Base-by-base conservation (phyloP, 2,888 invertebrate genomes). In the Chironomus riparius region DNA sequence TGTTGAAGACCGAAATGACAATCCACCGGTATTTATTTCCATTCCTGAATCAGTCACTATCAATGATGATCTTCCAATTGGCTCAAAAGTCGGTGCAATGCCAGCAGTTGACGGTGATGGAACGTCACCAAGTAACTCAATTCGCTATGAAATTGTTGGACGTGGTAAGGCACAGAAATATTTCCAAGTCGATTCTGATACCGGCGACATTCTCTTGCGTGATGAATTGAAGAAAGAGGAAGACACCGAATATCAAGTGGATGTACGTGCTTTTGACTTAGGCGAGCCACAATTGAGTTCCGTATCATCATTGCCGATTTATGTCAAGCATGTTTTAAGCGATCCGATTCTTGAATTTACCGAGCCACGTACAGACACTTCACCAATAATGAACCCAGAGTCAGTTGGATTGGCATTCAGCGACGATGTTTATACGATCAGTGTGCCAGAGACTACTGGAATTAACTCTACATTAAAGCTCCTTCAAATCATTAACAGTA, bases 221-320 rank as follows among this genome's bases (percentile, higher is more conserved):
- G 94, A 94, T 81, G 94, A 94, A 81, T 82, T 96, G 73, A 87
- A 92, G 76, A 94, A 94, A 82, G 94, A 95, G 83, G 89, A 91
- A 10, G 92, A 93, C 80, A 92, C 92, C 61, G 94, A 95, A 85
- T 95, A 94, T 83, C 92, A 93, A 83, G 92, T 95, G 78, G 93
- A 94, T 80, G 90, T 96, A 0, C 87, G 92, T 80, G 95, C 94
- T 0, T 92, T 91, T 80, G 95, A 96, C 81, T 88, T 93, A 81
- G 95, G 93, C 0, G 93, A 92, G 65, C 95, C 93, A 0, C 91
- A 92, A 79, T 86, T 95, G 79, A 92, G 92, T 0, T 92, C 94
- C 0, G 91, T 93, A 0, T 90, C 91, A 7, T 92, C 92, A 2
- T 87, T 96, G 0, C 92, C 91, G 0, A 88, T 97, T 3, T 93